Evolutionary conservation across 2,797 vertebrate genomes (phyloP).

Genomic region (Argya squamiceps): DNA sequence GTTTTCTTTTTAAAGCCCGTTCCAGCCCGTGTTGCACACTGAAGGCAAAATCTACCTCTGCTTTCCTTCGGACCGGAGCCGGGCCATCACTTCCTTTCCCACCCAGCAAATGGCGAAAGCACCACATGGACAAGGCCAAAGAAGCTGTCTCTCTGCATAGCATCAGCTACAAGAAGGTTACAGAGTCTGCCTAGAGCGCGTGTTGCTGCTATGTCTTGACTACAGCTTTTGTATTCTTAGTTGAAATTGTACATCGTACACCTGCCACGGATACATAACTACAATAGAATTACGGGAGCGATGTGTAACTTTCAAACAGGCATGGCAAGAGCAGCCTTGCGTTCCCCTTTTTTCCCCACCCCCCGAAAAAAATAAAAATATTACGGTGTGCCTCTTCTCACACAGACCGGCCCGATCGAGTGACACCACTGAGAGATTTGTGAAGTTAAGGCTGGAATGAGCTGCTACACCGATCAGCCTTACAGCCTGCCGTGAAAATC

Average conservation of each 20-base stretch:
- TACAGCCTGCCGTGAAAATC: background rate
- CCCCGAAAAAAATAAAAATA: background rate
- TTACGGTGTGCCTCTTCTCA: background rate
- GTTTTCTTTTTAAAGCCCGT: background rate
- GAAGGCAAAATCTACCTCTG: background rate
- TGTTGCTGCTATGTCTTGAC: conserved; percentile 42
- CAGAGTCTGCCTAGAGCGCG: conserved; percentile 50
- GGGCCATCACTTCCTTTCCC: background rate
- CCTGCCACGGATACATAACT: conserved; percentile 52
- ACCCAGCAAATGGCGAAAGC: conserved; percentile 52
- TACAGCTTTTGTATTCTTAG: conserved; percentile 46
- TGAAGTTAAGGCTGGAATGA: background rate
- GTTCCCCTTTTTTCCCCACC: background rate
- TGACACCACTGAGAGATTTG: background rate
- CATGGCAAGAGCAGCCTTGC: background rate
- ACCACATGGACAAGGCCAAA: conserved; percentile 47
- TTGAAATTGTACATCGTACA: conserved; percentile 55
- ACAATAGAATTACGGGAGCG: conserved; percentile 32
- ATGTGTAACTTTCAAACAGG: conserved; percentile 31
- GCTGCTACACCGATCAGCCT: background rate
- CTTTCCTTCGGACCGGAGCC: background rate
- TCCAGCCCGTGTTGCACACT: background rate
- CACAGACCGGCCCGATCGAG: background rate
- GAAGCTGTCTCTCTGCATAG: conserved; percentile 50
- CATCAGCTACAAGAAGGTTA: conserved; percentile 64